These are phyloP conservation scores for Rhopalosiphum padi DNA, from an alignment of 1,140 invertebrate genomes.

Conservation along the genomic window DNA sequence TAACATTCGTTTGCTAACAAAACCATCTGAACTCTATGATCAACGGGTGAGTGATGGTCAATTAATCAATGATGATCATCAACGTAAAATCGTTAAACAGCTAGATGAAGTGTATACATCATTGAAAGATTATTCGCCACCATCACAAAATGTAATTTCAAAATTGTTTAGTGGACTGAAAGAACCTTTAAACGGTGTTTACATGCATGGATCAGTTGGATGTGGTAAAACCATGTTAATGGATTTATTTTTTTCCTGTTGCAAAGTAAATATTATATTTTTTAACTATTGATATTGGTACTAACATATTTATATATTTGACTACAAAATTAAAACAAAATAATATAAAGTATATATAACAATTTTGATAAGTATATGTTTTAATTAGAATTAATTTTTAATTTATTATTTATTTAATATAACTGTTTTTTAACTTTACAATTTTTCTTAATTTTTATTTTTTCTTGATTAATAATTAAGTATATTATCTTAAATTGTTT, in stretches of 20 bases:
- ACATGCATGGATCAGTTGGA: slow-evolving; percentile 86
- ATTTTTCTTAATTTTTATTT: not conserved
- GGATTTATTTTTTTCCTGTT: slow-evolving; percentile 93
- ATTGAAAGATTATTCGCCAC: slow-evolving; percentile 70
- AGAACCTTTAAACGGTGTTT: slow-evolving; percentile 76
- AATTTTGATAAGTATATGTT: not conserved
- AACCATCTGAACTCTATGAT: slow-evolving; percentile 54
- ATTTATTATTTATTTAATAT: not conserved
- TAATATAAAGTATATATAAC: not conserved
- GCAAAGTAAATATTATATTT: slow-evolving; percentile 67
- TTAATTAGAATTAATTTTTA: not conserved
- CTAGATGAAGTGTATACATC: slow-evolving; percentile 76
- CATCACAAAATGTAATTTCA: slow-evolving; percentile 63
- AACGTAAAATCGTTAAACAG: slow-evolving; percentile 72
- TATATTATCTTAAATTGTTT: not conserved
- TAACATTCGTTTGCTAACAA: not conserved
- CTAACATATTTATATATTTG: not conserved
- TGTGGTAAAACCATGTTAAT: slow-evolving; percentile 99
- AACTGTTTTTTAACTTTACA: not conserved
- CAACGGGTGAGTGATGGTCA: slow-evolving; percentile 70
- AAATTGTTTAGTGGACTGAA: slow-evolving; percentile 65
- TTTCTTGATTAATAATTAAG: not conserved
- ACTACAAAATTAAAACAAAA: not conserved
- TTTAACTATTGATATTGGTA: not conserved
- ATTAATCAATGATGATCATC: slow-evolving; percentile 74